Base-by-base conservation (phyloP, 2,888 invertebrate genomes). In the Noctua janthe region DNA sequence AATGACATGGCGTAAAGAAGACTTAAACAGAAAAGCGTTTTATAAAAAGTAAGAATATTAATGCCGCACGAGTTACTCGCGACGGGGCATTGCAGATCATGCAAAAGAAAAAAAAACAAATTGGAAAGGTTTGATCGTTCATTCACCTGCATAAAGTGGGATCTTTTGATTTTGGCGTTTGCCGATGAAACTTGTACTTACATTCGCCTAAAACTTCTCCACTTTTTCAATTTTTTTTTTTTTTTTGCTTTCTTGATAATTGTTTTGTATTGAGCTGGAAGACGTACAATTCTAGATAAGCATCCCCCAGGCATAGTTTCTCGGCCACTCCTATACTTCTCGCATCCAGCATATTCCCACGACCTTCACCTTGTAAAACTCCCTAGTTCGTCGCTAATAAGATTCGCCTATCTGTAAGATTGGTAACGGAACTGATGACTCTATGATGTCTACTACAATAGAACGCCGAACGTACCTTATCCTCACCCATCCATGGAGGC, bases 51-150 rank as follows among this genome's bases (percentile, higher is more conserved):
- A 23, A 10, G 23, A 39, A 1, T 47, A 43, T n/a, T 54, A 29
- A 51, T n/a, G 17, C 29, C 4, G 23, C 23, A 4, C 74, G 43
- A 17, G 3, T 69, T 43, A 43, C 7, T 29, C 23, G 17, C 75
- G 47, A 59, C 78, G 39, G 43, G 17, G 20, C 20, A 11, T 35
- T 54, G 66, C 17, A n/a, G 62, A 23, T 29, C 29, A 29, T 17
- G 15, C 29, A 11, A 6, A n/a, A 29, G 15, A 56, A 74, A 23
- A n/a, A 23, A 13, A 67, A 29, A 15, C 11, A 4, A 29, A 39
- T 39, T 35, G 15, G 39, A 77, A 35, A 78, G 64, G 23, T 54
- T 23, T 15, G 54, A 23, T 73, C 23, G 78, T 39, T 78, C 43
- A 62, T 64, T 76, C 43, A 51, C 76, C 76, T 75, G 20, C 67